Evolutionary conservation across 1,140 invertebrate genomes (phyloP).

Genomic region (Sarcophaga peregrina): DNA sequence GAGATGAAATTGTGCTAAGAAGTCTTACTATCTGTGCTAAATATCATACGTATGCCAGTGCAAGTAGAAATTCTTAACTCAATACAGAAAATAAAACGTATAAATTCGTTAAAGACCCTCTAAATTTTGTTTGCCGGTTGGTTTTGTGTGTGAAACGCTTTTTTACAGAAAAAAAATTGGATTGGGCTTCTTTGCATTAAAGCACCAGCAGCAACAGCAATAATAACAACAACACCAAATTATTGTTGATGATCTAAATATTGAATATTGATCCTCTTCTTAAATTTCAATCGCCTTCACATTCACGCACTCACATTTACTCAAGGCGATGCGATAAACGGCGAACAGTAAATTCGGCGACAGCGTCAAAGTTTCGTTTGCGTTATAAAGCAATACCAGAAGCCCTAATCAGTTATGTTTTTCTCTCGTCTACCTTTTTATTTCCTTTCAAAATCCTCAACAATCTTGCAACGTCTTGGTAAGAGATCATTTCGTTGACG

Average conservation of each 20-base stretch:
- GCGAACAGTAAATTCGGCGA: background rate
- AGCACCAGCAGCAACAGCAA: too few relatives aligned
- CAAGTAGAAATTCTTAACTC: background rate
- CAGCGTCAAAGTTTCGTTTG: slow-evolving; percentile 5
- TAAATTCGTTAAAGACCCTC: background rate
- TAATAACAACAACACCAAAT: background rate
- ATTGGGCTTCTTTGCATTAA: too few relatives aligned
- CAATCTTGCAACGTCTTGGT: background rate
- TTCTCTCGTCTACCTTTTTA: slow-evolving; percentile 18
- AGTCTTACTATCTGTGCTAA: background rate
- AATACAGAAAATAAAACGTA: background rate
- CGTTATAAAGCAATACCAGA: slow-evolving; percentile 36
- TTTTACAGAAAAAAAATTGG: too few relatives aligned
- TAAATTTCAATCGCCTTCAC: slow-evolving; percentile 17
- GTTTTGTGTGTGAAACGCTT: too few relatives aligned
- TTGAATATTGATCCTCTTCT: slow-evolving; percentile 15
- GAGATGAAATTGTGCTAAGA: background rate
- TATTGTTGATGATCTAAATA: background rate
- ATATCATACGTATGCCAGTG: background rate
- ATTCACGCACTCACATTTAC: background rate
- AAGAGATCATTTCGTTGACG: slow-evolving; percentile 8
- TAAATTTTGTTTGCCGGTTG: background rate
- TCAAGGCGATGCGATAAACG: background rate
- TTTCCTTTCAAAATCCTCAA: background rate
- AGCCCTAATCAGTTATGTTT: slow-evolving; percentile 37